Evolutionary conservation across 2,113 vertebrate genomes (phyloP).

Genomic region (Carlito syrichta): DNA sequence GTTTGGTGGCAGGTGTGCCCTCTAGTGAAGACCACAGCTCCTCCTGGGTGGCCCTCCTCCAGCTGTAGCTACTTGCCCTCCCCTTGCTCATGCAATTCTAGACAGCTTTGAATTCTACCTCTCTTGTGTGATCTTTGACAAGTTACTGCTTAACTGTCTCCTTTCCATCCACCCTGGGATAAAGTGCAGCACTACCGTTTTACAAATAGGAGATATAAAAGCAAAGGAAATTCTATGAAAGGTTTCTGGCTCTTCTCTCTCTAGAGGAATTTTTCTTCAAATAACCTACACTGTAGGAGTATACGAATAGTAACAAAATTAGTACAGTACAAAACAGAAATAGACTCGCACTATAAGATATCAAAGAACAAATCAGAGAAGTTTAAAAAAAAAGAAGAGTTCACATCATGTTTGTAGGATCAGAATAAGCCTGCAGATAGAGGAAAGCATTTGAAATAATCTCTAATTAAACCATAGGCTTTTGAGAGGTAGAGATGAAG

Average conservation of each 20-base stretch:
- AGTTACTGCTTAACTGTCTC: neutral
- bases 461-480: neutral
- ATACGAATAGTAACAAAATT: neutral
- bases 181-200: neutral
- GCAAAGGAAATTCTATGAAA: neutral
- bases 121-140: neutral
- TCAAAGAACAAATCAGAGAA: neutral
- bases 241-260: neutral
- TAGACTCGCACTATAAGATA: neutral
- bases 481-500: constrained; percentile 4
- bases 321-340: neutral
- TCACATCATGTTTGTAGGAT: neutral
- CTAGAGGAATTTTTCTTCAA: neutral
- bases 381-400: neutral
- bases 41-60: neutral
- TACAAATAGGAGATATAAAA: neutral
- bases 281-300: neutral
- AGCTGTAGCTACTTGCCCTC: neutral
- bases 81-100: neutral
- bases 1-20: neutral
- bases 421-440: neutral
- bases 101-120: neutral
- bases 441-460: constrained; percentile 12
- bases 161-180: neutral
- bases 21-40: neutral